Percentiles rank a stretch among this genome's conserved stretches.
These are phyloP conservation scores for Pteropus alecto DNA, from an alignment of 2,113 vertebrate species.

Conservation along the genomic window DNA sequence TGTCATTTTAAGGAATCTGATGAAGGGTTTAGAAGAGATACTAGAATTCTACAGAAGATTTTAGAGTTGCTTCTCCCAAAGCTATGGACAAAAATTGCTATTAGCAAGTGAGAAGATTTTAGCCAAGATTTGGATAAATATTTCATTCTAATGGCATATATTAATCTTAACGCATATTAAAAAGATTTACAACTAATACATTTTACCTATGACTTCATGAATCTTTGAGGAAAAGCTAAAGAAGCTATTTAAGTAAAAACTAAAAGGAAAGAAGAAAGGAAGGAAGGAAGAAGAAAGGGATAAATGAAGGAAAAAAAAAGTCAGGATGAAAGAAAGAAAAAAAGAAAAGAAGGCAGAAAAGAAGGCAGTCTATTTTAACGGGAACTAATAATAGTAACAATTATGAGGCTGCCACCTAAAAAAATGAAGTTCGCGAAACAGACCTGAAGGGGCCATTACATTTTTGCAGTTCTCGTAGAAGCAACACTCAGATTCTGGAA, in stretches of 20 bases:
- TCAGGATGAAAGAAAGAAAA: not conserved
- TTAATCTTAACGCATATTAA: not conserved
- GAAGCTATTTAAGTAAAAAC: not conserved
- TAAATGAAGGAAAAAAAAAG: no score
- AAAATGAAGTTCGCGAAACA: not conserved
- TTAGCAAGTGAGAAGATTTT: not conserved
- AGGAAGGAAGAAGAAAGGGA: not conserved
- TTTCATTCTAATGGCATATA: not conserved
- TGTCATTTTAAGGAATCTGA: not conserved
- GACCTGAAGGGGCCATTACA: not conserved
- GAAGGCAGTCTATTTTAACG: not conserved
- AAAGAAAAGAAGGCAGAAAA: not conserved
- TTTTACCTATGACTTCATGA: not conserved
- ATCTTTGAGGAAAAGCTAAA: not conserved
- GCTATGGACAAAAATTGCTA: not conserved
- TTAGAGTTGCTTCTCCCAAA: not conserved
- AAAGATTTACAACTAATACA: not conserved
- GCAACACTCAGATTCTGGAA: not conserved
- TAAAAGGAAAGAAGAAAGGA: not conserved
- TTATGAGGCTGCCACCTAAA: not conserved
- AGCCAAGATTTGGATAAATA: not conserved
- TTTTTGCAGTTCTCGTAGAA: not conserved
- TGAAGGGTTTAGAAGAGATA: not conserved
- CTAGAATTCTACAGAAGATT: not conserved
- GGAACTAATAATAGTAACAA: not conserved